A percentile compares a stretch with the other conserved stretches of the same genome.
Evolutionary conservation across 2,113 vertebrate species (phyloP).

Genomic region (Haplochromis vanheusdeni): DNA sequence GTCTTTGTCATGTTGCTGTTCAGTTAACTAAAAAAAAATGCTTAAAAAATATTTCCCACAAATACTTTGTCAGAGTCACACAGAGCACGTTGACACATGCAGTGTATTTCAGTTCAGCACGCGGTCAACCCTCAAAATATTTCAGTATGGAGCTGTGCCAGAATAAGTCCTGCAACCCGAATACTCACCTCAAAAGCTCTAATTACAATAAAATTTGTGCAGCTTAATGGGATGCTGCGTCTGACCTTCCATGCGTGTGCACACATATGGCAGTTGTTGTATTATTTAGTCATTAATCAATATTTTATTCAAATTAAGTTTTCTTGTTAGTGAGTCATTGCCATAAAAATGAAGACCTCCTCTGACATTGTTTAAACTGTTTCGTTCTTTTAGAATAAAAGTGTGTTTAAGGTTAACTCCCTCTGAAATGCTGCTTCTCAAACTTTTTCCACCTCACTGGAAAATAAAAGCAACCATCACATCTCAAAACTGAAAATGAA

Average conservation of each 20-base stretch:
- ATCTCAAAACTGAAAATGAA: background rate
- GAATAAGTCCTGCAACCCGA: background rate
- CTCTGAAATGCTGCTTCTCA: background rate
- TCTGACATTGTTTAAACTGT: background rate
- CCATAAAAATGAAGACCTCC: accelerated
- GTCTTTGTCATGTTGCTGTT: background rate
- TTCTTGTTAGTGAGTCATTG: background rate
- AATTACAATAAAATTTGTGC: background rate
- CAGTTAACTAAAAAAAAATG: background rate
- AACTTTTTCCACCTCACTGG: background rate
- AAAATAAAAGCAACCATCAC: background rate
- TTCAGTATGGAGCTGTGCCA: background rate
- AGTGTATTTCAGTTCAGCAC: background rate
- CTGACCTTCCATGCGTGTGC: background rate
- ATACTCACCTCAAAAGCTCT: background rate
- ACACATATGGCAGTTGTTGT: background rate
- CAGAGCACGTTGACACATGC: background rate
- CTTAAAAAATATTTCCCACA: background rate
- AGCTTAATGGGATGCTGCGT: background rate
- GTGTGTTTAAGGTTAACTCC: background rate
- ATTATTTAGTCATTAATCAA: background rate
- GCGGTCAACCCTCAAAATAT: background rate
- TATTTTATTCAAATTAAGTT: accelerated
- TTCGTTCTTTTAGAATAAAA: background rate
- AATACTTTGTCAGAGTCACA: background rate